Conservation (phyloP, 2,113 vertebrate genomes). For the Malurus alboscapulatus region DNA sequence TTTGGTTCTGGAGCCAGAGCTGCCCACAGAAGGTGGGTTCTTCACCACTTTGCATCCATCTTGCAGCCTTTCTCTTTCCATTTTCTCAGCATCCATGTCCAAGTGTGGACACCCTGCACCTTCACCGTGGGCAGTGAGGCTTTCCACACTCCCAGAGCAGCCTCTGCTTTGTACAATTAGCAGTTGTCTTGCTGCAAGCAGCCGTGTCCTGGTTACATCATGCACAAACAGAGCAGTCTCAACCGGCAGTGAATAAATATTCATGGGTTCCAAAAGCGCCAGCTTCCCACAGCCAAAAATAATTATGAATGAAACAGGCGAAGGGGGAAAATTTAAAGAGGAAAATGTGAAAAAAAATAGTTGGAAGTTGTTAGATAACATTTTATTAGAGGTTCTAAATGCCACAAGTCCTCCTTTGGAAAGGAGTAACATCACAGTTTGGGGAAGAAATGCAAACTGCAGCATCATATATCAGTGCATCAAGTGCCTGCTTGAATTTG, state of each 20-base stretch:
- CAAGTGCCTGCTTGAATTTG: background rate
- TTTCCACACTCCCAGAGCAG: background rate
- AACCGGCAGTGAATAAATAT: slow-evolving; percentile 8
- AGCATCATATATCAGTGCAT: background rate
- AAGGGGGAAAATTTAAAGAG: slow-evolving; percentile 3
- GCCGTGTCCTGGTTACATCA: background rate
- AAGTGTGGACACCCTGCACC: background rate
- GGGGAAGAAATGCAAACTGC: background rate
- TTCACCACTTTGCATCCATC: background rate
- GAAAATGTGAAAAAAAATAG: slow-evolving; percentile 40
- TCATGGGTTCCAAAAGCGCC: background rate
- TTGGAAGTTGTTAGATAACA: background rate
- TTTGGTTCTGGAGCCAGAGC: background rate
- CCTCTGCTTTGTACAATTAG: background rate
- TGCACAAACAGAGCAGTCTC: background rate
- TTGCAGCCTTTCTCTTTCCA: background rate
- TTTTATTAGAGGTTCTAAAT: background rate
- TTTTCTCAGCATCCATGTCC: background rate
- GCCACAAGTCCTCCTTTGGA: background rate
- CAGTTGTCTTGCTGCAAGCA: background rate
- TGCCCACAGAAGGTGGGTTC: background rate
- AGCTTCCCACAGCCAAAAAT: slow-evolving; percentile 27
- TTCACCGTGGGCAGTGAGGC: background rate
- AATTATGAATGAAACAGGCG: background rate
- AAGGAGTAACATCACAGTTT: background rate